Conservation (phyloP, 2,888 invertebrate genomes). For the Ectemnius lituratus region DNA sequence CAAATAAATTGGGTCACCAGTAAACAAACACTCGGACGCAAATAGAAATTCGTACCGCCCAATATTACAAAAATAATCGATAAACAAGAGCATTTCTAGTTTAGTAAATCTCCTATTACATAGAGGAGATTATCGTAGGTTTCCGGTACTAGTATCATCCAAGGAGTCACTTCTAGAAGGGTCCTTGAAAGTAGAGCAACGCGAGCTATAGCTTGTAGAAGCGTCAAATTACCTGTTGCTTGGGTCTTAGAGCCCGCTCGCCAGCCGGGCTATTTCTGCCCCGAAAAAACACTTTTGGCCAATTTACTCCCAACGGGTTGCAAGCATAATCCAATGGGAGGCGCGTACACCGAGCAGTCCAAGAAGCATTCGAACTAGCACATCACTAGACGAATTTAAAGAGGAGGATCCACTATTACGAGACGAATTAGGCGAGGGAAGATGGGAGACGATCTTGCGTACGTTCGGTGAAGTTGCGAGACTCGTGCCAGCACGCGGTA, state of each 20-base stretch:
- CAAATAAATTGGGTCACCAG: not conserved
- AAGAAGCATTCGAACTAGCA: not conserved
- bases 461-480: too few species aligned
- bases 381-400: constrained; percentile 3
- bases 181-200: too few species aligned
- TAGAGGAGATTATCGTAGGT: too few species aligned
- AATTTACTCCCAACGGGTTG: constrained; percentile 57
- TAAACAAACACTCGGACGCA: not conserved
- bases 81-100: too few species aligned
- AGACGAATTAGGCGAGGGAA: too few species aligned
- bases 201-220: constrained; percentile 20
- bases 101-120: too few species aligned
- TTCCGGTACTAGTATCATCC: too few species aligned
- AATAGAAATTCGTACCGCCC: constrained; percentile 8
- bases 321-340: constrained; percentile 52
- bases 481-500: too few species aligned
- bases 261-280: constrained; percentile 74
- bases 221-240: constrained; percentile 75
- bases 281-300: constrained; percentile 76
- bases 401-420: too few species aligned
- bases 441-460: too few species aligned
- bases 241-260: constrained; percentile 74
- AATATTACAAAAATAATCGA: not conserved
- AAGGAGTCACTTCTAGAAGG: too few species aligned
- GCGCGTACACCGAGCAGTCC: constrained; percentile 3